A percentile compares a stretch with the other conserved stretches of the same genome.
phyloP scores from a whole-genome alignment of 2,113 vertebrate genomes.

The Oxyura jamaicensis region DNA sequence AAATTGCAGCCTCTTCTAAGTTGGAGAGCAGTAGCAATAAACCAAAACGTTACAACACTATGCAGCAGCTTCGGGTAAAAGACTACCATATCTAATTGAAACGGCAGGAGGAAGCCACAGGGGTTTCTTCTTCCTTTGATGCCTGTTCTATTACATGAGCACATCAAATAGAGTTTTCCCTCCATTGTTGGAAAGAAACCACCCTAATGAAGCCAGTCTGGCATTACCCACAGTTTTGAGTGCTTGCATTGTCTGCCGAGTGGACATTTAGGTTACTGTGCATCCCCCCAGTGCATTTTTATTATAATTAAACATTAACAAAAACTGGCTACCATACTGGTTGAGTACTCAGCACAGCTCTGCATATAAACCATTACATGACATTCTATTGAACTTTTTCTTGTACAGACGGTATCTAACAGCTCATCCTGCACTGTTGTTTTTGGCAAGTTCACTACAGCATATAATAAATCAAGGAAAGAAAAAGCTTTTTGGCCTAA shows the following conservation, averaged over 20 bases:
- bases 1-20: background rate
- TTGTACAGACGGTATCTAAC: conserved; percentile 81
- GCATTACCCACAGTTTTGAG: background rate
- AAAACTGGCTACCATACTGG: conserved; percentile 30
- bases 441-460: conserved; percentile 87
- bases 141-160: conserved; percentile 8
- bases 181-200: conserved; percentile 17
- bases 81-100: background rate
- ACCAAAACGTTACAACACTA: background rate
- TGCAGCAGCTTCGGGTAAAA: background rate
- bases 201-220: conserved; percentile 11
- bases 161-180: conserved; percentile 20
- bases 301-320: conserved; percentile 26
- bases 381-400: conserved; percentile 89
- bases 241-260: background rate
- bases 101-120: conserved; percentile 15
- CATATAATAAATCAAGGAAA: conserved; percentile 92
- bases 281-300: background rate
- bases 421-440: conserved; percentile 88
- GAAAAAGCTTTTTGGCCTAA: conserved; percentile 83
- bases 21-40: background rate
- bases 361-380: conserved; percentile 70
- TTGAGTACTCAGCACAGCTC: conserved; percentile 49
- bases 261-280: background rate
- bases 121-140: conserved; percentile 49